Conservation (phyloP, 2,888 invertebrate genomes). For the Cerceris rybyensis region DNA sequence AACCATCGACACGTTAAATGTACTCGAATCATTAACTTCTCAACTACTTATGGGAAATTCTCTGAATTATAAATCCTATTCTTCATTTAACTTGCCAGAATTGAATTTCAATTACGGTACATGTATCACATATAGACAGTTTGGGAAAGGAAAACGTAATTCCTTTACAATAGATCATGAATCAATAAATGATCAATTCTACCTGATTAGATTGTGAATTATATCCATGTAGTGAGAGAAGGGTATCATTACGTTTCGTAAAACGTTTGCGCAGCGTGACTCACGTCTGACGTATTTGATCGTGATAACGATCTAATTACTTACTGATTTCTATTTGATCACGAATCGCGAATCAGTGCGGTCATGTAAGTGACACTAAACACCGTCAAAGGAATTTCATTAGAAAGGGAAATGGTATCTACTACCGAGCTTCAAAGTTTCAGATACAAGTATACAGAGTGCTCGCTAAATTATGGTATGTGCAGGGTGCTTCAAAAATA, state of each 20-base stretch:
- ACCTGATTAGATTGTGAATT: conserved; percentile 69
- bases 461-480: no score
- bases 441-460: conserved; percentile 8
- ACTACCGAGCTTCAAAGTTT: conserved; percentile 39
- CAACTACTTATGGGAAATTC: neutral
- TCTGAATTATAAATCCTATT: neutral
- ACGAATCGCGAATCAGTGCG: conserved; percentile 5
- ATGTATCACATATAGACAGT: neutral
- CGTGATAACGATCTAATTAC: conserved; percentile 56
- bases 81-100: neutral
- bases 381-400: conserved; percentile 47
- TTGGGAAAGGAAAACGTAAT: conserved; percentile 19
- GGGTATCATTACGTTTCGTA: conserved; percentile 61
- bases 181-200: conserved; percentile 62
- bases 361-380: conserved; percentile 7
- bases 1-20: neutral
- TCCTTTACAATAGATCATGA: conserved; percentile 51
- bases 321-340: conserved; percentile 39
- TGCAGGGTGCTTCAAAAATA: no score
- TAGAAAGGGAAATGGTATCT: conserved; percentile 47
- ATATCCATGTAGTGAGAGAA: conserved; percentile 48
- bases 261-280: conserved; percentile 41
- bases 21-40: neutral
- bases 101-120: neutral
- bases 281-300: conserved; percentile 30